Percentiles rank a stretch among this genome's conserved stretches.
Conservation (phyloP, 2,113 vertebrate species). For the Stictonetta naevosa region DNA sequence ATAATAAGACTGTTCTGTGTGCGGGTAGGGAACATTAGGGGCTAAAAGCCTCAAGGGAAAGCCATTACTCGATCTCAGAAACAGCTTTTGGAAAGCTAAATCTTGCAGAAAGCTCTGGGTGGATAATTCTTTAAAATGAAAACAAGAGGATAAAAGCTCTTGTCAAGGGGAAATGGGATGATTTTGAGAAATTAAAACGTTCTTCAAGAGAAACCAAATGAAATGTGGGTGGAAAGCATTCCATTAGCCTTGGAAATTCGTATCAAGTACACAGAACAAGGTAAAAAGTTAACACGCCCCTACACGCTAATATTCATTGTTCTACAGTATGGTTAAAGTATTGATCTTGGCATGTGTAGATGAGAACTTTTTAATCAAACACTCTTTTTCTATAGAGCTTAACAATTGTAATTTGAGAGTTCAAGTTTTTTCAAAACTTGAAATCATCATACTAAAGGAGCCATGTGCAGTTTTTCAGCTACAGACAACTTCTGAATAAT, state of each 20-base stretch:
- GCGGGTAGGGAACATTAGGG: not conserved
- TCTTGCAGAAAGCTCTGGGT: slow-evolving; percentile 30
- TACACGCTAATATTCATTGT: not conserved
- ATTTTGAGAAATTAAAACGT: slow-evolving; percentile 64
- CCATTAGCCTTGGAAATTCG: slow-evolving; percentile 65
- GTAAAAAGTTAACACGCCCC: not conserved
- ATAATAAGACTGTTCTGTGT: not conserved
- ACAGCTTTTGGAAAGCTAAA: slow-evolving; percentile 10
- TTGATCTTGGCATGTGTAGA: not conserved
- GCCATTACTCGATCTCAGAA: slow-evolving; percentile 18
- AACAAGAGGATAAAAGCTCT: slow-evolving; percentile 67
- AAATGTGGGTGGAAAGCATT: slow-evolving; percentile 63
- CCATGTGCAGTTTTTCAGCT: not conserved
- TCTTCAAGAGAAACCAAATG: slow-evolving; percentile 40
- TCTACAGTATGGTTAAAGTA: slow-evolving; percentile 10
- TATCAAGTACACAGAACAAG: slow-evolving; percentile 7
- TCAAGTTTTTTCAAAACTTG: not conserved
- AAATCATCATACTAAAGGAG: not conserved
- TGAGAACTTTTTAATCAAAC: not conserved
- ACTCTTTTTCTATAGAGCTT: not conserved
- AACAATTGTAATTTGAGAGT: not conserved
- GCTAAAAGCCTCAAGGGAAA: slow-evolving; percentile 30
- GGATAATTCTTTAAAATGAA: slow-evolving; percentile 42
- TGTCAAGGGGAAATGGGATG: slow-evolving; percentile 49
- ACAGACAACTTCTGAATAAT: slow-evolving; percentile 8